Percentiles rank a stretch among this genome's conserved stretches.
Conservation (phyloP, 53 echinoderm and acorn worm species). For the Hippasteria phrygiana region DNA sequence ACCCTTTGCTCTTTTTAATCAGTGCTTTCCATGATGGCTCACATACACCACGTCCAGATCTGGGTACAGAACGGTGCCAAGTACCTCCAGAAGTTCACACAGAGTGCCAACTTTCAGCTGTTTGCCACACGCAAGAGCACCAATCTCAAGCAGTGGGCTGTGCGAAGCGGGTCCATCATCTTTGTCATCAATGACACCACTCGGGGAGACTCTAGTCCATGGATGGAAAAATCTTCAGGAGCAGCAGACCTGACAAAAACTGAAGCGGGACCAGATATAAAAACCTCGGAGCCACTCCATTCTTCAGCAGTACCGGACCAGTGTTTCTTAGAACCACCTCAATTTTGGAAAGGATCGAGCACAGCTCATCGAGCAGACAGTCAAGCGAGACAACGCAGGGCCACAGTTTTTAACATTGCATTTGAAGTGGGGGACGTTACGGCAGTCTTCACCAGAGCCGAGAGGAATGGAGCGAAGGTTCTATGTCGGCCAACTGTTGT, state of each 20-base stretch:
- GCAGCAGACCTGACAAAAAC: constrained; percentile 1
- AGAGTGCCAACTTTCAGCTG: constrained; percentile 80
- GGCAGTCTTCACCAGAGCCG: constrained; percentile 64
- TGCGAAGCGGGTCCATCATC: constrained; percentile 79
- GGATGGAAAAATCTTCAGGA: background rate
- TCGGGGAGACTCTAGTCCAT: background rate
- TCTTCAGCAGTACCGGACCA: constrained; percentile 25
- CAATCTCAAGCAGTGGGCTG: constrained; percentile 83
- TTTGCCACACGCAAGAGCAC: constrained; percentile 78
- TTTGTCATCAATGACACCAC: constrained; percentile 77
- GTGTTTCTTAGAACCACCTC: constrained; percentile 35
- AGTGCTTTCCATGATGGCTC: constrained; percentile 19
- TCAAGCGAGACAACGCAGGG: constrained; percentile 16
- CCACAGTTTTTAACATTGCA: constrained; percentile 91
- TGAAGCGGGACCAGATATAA: background rate
- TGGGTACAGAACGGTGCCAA: constrained; percentile 76
- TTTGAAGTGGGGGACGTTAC: constrained; percentile 83
- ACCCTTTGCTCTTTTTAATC: background rate
- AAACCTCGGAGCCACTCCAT: background rate
- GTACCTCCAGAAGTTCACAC: constrained; percentile 76
- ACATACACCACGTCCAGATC: constrained; percentile 89
- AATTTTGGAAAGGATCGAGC: background rate
- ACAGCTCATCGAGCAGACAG: background rate
- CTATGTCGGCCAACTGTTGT: constrained; percentile 72
- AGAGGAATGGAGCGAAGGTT: constrained; percentile 72